These are phyloP conservation scores for Lacanobia oleracea DNA, from an alignment of 2,888 invertebrate species.

Conservation along the genomic window DNA sequence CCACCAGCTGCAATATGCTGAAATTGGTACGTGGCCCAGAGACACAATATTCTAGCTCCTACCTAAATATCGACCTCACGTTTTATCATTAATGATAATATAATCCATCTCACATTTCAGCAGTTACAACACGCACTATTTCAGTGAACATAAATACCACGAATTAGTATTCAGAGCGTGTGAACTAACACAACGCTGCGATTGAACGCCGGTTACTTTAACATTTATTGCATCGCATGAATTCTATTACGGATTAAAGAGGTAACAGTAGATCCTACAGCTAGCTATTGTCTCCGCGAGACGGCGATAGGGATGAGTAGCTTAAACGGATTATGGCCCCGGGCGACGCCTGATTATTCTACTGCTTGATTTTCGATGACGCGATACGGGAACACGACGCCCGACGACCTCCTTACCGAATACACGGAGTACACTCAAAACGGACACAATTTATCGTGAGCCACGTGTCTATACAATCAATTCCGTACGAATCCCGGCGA, in stretches of 20 bases:
- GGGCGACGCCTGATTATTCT: slow-evolving; percentile 87
- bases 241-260: slow-evolving; percentile 72
- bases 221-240: slow-evolving; percentile 78
- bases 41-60: slow-evolving; percentile 74
- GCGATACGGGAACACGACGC: slow-evolving; percentile 80
- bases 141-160: slow-evolving; percentile 56
- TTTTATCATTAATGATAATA: slow-evolving; percentile 63
- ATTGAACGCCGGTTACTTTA: slow-evolving; percentile 76
- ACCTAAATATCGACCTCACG: slow-evolving; percentile 61
- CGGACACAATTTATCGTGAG: slow-evolving; percentile 85
- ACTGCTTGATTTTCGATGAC: slow-evolving; percentile 88
- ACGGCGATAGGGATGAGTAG: slow-evolving; percentile 85
- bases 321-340: slow-evolving; percentile 86
- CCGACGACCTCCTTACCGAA: slow-evolving; percentile 82
- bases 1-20: slow-evolving; percentile 86
- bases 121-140: slow-evolving; percentile 58
- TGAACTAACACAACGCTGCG: slow-evolving; percentile 80
- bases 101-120: slow-evolving; percentile 61
- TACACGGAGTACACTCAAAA: slow-evolving; percentile 79
- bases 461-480: slow-evolving; percentile 83
- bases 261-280: slow-evolving; percentile 73
- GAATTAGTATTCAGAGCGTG: slow-evolving; percentile 74
- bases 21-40: slow-evolving; percentile 85
- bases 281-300: slow-evolving; percentile 84
- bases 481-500: slow-evolving; percentile 69